Conservation (phyloP, 2,113 vertebrate species). For the Mobula birostris region DNA sequence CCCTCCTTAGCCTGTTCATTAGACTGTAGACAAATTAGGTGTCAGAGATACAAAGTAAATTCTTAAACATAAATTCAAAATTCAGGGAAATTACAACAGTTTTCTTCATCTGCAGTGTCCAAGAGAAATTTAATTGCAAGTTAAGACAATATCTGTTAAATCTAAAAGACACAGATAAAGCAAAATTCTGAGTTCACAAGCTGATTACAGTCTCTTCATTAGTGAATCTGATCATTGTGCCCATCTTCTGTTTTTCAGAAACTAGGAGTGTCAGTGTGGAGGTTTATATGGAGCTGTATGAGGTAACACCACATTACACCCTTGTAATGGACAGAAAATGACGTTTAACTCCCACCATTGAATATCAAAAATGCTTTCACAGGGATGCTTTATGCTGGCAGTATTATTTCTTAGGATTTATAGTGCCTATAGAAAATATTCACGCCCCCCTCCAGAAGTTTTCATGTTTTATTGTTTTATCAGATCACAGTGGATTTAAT, state of each 20-base stretch:
- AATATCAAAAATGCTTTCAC: not conserved
- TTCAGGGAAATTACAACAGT: not conserved
- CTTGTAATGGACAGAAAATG: too few relatives aligned
- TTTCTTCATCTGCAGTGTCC: not conserved
- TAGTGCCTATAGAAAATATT: too few relatives aligned
- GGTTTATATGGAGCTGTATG: not conserved
- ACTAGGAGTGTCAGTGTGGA: not conserved
- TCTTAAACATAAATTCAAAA: not conserved
- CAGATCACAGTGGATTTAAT: too few relatives aligned
- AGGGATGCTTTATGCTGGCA: too few relatives aligned
- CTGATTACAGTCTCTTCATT: not conserved
- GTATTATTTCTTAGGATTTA: too few relatives aligned
- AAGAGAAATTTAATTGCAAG: not conserved
- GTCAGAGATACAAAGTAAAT: not conserved
- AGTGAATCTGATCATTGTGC: not conserved
- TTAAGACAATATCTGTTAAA: not conserved
- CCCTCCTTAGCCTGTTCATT: not conserved
- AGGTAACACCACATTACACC: too few relatives aligned
- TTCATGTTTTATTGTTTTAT: too few relatives aligned
- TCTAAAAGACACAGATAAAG: too few relatives aligned
- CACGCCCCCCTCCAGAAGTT: too few relatives aligned
- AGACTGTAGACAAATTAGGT: not conserved
- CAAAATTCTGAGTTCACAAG: not conserved
- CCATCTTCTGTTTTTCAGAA: not conserved
- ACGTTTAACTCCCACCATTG: not conserved